Conservation (phyloP, 64 coral and sea anemone species). For the Stichodactyla mertensii region DNA sequence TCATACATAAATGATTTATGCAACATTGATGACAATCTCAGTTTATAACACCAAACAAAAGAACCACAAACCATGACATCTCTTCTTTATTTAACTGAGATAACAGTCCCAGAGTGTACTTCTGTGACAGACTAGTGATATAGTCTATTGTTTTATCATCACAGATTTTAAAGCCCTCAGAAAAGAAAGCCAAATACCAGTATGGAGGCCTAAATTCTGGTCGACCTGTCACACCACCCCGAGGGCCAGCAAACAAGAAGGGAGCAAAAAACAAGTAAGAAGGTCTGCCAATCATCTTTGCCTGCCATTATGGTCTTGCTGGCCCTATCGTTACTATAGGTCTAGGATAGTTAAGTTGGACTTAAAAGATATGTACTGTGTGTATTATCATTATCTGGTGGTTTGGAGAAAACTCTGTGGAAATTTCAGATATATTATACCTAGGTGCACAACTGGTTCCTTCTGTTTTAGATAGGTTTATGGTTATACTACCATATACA, state of each 20-base stretch:
- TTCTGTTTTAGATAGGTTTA: not conserved
- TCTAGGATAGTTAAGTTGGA: not conserved
- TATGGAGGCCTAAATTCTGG: constrained; percentile 98
- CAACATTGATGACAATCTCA: too few species aligned
- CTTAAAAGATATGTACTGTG: not conserved
- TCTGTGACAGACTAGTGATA: too few species aligned
- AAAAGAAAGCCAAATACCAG: constrained; percentile 99
- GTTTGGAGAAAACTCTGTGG: not conserved
- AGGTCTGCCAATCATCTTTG: not conserved
- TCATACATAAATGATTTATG: too few species aligned
- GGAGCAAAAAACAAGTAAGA: constrained; percentile 35
- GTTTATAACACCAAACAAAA: too few species aligned
- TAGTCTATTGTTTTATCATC: not conserved
- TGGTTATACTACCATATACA: not conserved
- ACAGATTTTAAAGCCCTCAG: constrained; percentile 96
- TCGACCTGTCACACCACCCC: constrained; percentile 88
- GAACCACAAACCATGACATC: too few species aligned
- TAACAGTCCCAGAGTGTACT: too few species aligned
- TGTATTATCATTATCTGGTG: not conserved
- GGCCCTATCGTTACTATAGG: not conserved
- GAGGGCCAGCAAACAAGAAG: constrained; percentile 94
- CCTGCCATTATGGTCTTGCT: not conserved
- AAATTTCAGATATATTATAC: not conserved
- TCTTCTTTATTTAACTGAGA: too few species aligned
- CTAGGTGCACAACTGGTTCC: not conserved